These are phyloP conservation scores for Sebastes itinus DNA, from an alignment of 2,797 vertebrate species.

Conservation along the genomic window DNA sequence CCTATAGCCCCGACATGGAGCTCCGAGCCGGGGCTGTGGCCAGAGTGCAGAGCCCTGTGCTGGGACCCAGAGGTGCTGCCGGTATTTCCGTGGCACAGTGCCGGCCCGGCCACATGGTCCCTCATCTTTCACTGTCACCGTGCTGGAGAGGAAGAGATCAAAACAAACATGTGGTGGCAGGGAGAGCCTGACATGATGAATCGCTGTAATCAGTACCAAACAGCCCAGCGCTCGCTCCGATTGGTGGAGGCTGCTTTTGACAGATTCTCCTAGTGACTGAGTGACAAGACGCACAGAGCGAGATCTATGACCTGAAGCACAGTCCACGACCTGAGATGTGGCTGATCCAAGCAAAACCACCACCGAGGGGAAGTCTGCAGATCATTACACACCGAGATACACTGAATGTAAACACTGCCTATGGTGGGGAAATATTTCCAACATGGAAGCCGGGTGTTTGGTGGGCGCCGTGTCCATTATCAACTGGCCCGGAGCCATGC, in stretches of 20 bases:
- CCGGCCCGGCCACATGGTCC: conserved; percentile 68
- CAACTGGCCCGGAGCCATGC: conserved; percentile 73
- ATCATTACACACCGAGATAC: conserved; percentile 17
- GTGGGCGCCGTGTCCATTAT: conserved; percentile 68
- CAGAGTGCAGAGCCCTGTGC: background rate
- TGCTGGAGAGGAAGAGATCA: conserved; percentile 78
- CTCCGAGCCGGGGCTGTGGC: conserved; percentile 12
- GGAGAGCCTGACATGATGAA: conserved; percentile 77
- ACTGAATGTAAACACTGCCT: conserved; percentile 46
- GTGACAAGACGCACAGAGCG: conserved; percentile 51
- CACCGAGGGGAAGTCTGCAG: background rate
- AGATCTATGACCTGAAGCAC: conserved; percentile 55
- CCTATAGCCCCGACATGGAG: conserved; percentile 25
- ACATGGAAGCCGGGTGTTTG: conserved; percentile 38
- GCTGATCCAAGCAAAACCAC: conserved; percentile 11
- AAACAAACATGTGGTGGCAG: conserved; percentile 82
- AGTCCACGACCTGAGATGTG: background rate
- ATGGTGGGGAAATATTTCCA: conserved; percentile 33
- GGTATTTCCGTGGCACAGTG: conserved; percentile 57
- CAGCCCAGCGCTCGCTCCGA: conserved; percentile 39
- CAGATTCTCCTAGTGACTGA: conserved; percentile 44
- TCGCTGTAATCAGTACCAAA: conserved; percentile 75
- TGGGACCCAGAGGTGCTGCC: conserved; percentile 27
- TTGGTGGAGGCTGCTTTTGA: conserved; percentile 60
- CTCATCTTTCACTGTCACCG: conserved; percentile 83